Evolutionary conservation across 2,797 vertebrate species (phyloP), one percentile per base, ranked within the genome.

Genomic region (Rhinoraja longicauda): DNA sequence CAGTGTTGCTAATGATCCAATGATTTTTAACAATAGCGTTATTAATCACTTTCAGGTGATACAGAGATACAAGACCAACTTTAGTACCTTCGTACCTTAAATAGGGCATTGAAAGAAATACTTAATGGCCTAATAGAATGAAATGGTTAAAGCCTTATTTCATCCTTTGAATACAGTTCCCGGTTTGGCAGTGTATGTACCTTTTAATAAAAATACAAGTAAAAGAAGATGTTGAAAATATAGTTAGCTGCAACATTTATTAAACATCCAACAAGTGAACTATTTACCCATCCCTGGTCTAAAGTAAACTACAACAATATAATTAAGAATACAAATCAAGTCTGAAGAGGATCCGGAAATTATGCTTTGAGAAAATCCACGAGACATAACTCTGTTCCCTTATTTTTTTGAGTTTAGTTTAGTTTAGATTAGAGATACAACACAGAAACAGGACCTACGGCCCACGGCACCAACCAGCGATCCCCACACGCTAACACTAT

Each of bases 251-350:
- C n/a, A 62, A 29, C 10, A 32, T n/a, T 4, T 6, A 32, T 13
- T 29, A 62, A 32, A 7, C 29, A 86, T 62, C 26, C 53, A 62
- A 59, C 3, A 26, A 57, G 79, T 26, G 8, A 82, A 57, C 39
- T 0, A 45, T 45, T 45, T 21, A 67, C 21, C 21, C 13, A 2
- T 5, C 15, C 84, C n/a, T n/a, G 12, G 3, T 29, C 82, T n/a
- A n/a, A 86, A 86, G 29, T 15, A 62, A 86, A 86, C 29, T 64
- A 15, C 4, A 15, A 62, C 15, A 13, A 32, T 26, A 86, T 62
- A 86, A 86, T 86, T 86, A 64, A 86, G 82, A 86, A 59, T 29
- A 84, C 64, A 64, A 88, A n/a, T 88, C 59, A 88, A 64, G 62
- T 88, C 17, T 88, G 59, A n/a, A 88, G 32, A 19, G 62, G 36